Evolutionary conservation across 2,113 vertebrate species (phyloP), one percentile per base, ranked within the genome.

Genomic region (Cyanocitta stelleri): DNA sequence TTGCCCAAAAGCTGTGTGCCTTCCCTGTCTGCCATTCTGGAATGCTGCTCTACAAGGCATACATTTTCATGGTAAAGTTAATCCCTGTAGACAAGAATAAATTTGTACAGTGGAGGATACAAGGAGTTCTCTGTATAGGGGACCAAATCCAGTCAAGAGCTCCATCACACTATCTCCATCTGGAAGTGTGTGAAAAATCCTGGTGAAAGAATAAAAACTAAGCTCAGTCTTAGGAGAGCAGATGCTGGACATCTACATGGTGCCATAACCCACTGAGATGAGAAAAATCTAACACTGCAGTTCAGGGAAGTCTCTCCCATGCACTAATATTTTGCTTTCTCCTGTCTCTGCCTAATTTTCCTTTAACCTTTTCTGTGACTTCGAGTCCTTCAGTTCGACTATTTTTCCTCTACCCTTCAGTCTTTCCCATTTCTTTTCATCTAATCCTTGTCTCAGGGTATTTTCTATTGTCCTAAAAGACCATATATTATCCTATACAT

Each of bases 401-500:
- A 2, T 48, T 85, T 78, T 72, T 10, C 7, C 16, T 76, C 22
- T 52, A 54, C 5, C 2, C 2, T 72, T 64, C 21, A 63, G 8
- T 16, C 21, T 49, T 87, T 89, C 20, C 11, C 11, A 54, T 13
- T 15, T 46, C 8, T 62, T 48, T 81, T 75, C 9, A 3, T 8
- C 15, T 71, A 84, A 54, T 26, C 23, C 16, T 78, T 67, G 9
- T 19, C 22, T 58, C 12, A 46, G 10, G 8, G 18, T 63, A 16
- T 3, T 19, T 52, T 82, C 24, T 62, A 18, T 58, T 51, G 44
- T 35, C 30, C 35, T 55, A 56, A 79, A 75, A 76, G 59, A 54
- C 3, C 16, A 33, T 23, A 8, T 72, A 7, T 63, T 64, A 32
- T 21, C 43, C 30, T 54, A 2, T 24, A 49, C 0, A 0, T 49